Evolutionary conservation across 2,888 invertebrate genomes (phyloP).

Genomic region (Diarsia mendica): DNA sequence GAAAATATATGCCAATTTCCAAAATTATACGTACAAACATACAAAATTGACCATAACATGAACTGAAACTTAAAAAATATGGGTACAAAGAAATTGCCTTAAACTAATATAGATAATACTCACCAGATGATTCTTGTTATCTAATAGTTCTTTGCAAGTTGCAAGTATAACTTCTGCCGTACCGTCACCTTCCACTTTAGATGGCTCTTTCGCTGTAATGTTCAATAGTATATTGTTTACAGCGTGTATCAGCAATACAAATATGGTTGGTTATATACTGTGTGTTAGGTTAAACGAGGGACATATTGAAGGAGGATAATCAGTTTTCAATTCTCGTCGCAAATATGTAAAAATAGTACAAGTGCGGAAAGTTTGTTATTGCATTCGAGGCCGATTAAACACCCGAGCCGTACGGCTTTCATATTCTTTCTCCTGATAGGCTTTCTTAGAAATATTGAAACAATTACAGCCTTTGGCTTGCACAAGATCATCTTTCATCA

Average conservation of each 20-base stretch:
- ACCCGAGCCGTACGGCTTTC: no score
- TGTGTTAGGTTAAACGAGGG: no score
- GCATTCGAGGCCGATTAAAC: no score
- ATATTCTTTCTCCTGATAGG: neutral
- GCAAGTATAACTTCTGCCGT: constrained; percentile 60
- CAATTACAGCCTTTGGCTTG: neutral
- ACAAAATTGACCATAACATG: neutral
- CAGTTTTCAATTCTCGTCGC: no score
- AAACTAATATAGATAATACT: constrained; percentile 53
- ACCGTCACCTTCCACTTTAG: constrained; percentile 25
- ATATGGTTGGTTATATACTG: neutral
- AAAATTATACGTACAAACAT: neutral
- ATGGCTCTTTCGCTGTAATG: constrained; percentile 42
- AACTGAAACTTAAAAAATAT: neutral
- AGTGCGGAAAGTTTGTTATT: no score
- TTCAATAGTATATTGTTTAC: constrained; percentile 4
- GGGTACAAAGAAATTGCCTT: neutral
- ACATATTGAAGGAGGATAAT: no score
- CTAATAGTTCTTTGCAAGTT: constrained; percentile 69
- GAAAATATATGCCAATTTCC: neutral
- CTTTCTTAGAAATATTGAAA: neutral
- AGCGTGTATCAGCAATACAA: neutral
- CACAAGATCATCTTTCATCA: neutral
- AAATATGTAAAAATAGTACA: no score
- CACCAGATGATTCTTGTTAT: constrained; percentile 74